Evolutionary conservation across 1,140 invertebrate species (phyloP), one percentile per base, ranked within the genome.

Genomic region (Magallana angulata): DNA sequence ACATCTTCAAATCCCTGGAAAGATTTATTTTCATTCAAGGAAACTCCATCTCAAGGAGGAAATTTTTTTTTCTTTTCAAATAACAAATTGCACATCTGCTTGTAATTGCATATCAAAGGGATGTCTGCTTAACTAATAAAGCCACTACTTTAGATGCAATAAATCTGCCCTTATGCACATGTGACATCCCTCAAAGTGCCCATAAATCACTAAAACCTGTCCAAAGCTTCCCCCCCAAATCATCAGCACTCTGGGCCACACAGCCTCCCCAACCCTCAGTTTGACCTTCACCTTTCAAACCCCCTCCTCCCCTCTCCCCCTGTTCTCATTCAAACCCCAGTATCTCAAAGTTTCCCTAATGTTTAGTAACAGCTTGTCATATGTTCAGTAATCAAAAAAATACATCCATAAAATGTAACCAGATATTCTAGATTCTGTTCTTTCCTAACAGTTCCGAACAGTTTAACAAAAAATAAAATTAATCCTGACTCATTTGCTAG

Each of bases 91-190:
- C 18, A 76, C 68, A 76, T 76, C 68, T 76, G 68, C 68, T 30
- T 76, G 68, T 76, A 76, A 76, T 76, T 76, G 68, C 68, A 76
- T 76, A 18, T 76, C 68, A 8, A 76, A 30, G 8, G 68, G 36
- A 48, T 48, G 68, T 12, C 68, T 76, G 68, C 36, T 76, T 76
- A 30, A 76, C 68, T 30, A 76, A 76, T 76, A 11, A 76, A 76
- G 68, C 12, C 68, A 76, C 68, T 76, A 9, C 68, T 76, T 76
- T 12, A 76, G 68, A 76, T 76, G 68, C 68, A 76, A 76, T 76
- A 76, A 76, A 76, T 76, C 68, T 30, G 24, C 68, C 68, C 68
- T 76, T 76, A 76, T 11, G 68, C 68, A 76, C 68, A 76, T 76
- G 68, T 76, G 68, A 76, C 68, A 76, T 76, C 68, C 68, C 68